phyloP scores from a whole-genome alignment of 2,888 invertebrate genomes.

The Drosophila neotestacea region DNA sequence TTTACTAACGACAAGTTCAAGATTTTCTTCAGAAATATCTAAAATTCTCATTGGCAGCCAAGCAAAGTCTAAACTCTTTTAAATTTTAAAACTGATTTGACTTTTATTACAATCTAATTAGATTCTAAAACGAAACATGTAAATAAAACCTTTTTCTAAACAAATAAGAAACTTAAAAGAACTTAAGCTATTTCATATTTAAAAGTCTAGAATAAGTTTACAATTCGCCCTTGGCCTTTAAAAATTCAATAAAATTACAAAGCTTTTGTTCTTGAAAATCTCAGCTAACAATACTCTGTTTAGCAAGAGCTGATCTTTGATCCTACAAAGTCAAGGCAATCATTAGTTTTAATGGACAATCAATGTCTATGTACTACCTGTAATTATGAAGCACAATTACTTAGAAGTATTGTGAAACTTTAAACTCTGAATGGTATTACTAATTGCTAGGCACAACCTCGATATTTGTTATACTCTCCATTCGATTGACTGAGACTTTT shows the following conservation, averaged over 20 bases:
- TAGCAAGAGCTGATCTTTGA: slow-evolving; percentile 9
- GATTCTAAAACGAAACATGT: no score
- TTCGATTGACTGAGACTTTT: slow-evolving; percentile 1
- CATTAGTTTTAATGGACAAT: slow-evolving; percentile 14
- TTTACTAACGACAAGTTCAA: no score
- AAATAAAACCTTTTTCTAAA: no score
- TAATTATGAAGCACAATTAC: slow-evolving; percentile 5
- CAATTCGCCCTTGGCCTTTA: not conserved
- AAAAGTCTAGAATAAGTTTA: not conserved
- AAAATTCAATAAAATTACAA: not conserved
- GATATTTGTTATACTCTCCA: slow-evolving; percentile 19
- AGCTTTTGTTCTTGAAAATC: not conserved
- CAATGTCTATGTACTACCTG: not conserved
- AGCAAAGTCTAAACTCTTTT: no score
- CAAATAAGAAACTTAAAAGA: no score
- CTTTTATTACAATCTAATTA: no score
- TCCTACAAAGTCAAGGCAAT: slow-evolving; percentile 17
- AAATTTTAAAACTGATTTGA: no score
- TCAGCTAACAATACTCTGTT: no score
- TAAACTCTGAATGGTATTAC: not conserved
- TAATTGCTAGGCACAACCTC: not conserved
- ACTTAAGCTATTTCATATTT: not conserved
- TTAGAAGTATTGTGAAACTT: slow-evolving; percentile 4
- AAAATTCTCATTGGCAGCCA: no score
- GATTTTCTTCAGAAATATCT: no score